These are phyloP conservation scores for Brachypodius melanocephalos DNA, from an alignment of 2,113 vertebrate genomes.

Conservation along the genomic window DNA sequence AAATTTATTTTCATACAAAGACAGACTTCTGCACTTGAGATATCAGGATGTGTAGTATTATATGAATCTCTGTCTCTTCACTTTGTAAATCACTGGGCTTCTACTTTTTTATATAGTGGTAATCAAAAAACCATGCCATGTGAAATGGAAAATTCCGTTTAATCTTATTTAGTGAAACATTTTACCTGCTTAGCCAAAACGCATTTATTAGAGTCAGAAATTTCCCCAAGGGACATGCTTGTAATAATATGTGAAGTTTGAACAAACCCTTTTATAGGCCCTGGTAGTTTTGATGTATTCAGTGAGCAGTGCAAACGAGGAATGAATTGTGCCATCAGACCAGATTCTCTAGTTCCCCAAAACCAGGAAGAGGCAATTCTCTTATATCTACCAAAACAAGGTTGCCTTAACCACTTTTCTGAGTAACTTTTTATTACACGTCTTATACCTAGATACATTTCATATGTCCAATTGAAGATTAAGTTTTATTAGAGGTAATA, in stretches of 20 bases:
- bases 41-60: background rate
- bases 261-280: background rate
- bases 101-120: background rate
- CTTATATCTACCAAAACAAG: background rate
- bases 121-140: background rate
- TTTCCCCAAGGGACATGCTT: background rate
- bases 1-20: background rate
- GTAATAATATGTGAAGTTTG: background rate
- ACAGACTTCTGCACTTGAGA: background rate
- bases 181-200: background rate
- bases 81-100: background rate
- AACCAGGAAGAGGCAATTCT: fast-evolving
- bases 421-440: background rate
- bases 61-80: background rate
- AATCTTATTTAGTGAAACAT: background rate
- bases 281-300: background rate
- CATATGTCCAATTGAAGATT: background rate
- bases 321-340: background rate
- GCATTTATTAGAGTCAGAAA: background rate
- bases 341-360: background rate
- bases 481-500: background rate
- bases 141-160: background rate
- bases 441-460: background rate
- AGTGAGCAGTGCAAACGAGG: background rate
- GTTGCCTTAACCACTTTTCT: background rate